Percentiles rank a stretch among this genome's conserved stretches.
phyloP scores from a whole-genome alignment of 1,140 invertebrate genomes.

The Octopus sinensis region DNA sequence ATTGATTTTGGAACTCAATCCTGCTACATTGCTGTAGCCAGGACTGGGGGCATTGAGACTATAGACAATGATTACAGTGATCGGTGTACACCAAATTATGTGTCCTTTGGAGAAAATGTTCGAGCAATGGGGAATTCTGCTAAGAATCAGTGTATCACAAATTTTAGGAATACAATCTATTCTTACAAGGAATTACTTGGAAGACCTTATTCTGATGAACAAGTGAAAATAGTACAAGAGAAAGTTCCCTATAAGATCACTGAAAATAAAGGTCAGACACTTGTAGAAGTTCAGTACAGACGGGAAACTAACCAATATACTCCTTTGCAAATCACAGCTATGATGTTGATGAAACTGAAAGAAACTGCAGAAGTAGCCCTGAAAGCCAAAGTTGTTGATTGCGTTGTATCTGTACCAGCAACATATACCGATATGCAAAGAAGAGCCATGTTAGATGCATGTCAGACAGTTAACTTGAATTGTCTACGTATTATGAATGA shows the following conservation, averaged over 20 bases:
- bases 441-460: conserved; percentile 86
- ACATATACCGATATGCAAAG: conserved; percentile 95
- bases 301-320: conserved; percentile 81
- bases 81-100: conserved; percentile 91
- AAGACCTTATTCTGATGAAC: conserved; percentile 43
- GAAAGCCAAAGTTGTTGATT: conserved; percentile 87
- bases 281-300: conserved; percentile 75
- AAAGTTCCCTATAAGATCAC: neutral
- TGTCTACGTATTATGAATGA: conserved; percentile 94
- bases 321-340: conserved; percentile 93
- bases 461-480: conserved; percentile 77
- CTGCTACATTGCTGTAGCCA: conserved; percentile 93
- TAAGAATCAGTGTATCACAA: conserved; percentile 94
- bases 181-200: conserved; percentile 91
- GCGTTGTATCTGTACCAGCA: conserved; percentile 92
- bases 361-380: conserved; percentile 80
- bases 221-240: neutral
- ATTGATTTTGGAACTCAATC: conserved; percentile 98
- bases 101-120: conserved; percentile 89
- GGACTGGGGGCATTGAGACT: conserved; percentile 96
- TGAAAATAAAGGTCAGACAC: neutral
- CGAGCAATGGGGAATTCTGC: conserved; percentile 92
- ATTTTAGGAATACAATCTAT: conserved; percentile 93
- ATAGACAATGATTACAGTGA: conserved; percentile 98
- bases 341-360: conserved; percentile 96